Evolutionary conservation across 2,113 vertebrate species (phyloP).

Genomic region (Maccullochella peelii): DNA sequence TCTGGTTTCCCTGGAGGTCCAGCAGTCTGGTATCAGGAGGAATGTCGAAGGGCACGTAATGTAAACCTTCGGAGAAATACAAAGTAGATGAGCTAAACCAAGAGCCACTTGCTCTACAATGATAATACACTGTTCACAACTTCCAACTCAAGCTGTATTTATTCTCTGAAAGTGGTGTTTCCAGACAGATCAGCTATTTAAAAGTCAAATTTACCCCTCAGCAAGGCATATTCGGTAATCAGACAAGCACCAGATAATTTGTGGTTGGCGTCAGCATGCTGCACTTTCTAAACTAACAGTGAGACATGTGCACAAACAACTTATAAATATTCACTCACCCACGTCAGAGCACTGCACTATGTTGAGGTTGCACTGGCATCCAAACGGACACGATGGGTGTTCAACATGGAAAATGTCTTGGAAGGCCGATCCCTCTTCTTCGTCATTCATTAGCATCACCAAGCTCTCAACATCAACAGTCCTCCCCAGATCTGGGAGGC

Average conservation of each 20-base stretch:
- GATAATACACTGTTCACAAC: no score
- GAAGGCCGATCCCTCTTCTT: neutral
- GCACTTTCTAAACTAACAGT: neutral
- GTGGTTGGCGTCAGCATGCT: neutral
- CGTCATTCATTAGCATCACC: neutral
- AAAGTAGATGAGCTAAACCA: neutral
- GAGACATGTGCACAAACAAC: neutral
- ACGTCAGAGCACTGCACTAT: slow-evolving; percentile 4
- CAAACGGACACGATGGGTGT: neutral
- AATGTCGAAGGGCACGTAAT: neutral
- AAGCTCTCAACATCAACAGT: neutral
- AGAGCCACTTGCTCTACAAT: neutral
- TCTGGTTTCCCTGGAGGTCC: slow-evolving; percentile 4
- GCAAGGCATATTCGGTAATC: no score
- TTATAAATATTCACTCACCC: neutral
- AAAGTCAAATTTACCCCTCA: no score
- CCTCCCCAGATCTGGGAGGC: slow-evolving; percentile 6
- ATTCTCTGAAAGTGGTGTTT: neutral
- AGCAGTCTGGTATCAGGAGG: slow-evolving; percentile 10
- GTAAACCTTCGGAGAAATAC: neutral
- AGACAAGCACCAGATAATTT: neutral
- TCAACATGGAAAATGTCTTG: neutral
- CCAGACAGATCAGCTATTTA: neutral
- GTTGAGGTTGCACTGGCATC: neutral
- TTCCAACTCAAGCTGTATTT: no score